Evolutionary conservation across 2,888 invertebrate genomes (phyloP).

Genomic region (Acronicta psi): DNA sequence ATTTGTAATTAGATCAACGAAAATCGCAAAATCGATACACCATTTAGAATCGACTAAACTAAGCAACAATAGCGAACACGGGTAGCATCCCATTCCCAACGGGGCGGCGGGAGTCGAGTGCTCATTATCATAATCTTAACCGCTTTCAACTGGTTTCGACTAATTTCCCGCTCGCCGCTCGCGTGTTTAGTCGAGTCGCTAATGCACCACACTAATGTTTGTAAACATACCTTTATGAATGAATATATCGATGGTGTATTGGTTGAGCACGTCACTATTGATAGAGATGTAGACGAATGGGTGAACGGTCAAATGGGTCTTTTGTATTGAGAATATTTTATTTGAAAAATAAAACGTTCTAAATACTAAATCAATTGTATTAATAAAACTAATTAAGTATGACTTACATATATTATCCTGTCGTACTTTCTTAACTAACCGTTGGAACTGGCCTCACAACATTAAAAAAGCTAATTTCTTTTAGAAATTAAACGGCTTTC

Average conservation of each 20-base stretch:
- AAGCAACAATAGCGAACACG: slow-evolving; percentile 50
- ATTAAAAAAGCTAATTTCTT: slow-evolving; percentile 19
- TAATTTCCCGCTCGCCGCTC: slow-evolving; percentile 68
- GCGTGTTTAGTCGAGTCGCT: slow-evolving; percentile 62
- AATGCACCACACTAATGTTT: slow-evolving; percentile 57
- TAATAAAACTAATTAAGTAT: too few species aligned
- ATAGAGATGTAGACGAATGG: slow-evolving; percentile 18
- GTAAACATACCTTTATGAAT: slow-evolving; percentile 60
- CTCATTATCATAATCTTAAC: slow-evolving; percentile 76
- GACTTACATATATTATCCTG: too few species aligned
- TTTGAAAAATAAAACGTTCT: too few species aligned
- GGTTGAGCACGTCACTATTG: slow-evolving; percentile 40
- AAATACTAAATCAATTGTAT: too few species aligned
- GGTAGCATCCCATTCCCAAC: slow-evolving; percentile 59
- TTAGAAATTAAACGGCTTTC: slow-evolving; percentile 19
- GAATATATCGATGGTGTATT: slow-evolving; percentile 53
- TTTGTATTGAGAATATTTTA: too few species aligned
- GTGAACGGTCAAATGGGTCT: background rate
- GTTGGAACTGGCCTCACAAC: background rate
- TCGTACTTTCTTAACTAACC: too few species aligned
- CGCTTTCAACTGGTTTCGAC: slow-evolving; percentile 66
- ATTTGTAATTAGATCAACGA: background rate
- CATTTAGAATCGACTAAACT: slow-evolving; percentile 50
- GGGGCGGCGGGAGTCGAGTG: slow-evolving; percentile 55
- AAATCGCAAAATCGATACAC: slow-evolving; percentile 30